Evolutionary conservation across 2,113 vertebrate genomes (phyloP).

Genomic region (Cynopterus brachyotis): DNA sequence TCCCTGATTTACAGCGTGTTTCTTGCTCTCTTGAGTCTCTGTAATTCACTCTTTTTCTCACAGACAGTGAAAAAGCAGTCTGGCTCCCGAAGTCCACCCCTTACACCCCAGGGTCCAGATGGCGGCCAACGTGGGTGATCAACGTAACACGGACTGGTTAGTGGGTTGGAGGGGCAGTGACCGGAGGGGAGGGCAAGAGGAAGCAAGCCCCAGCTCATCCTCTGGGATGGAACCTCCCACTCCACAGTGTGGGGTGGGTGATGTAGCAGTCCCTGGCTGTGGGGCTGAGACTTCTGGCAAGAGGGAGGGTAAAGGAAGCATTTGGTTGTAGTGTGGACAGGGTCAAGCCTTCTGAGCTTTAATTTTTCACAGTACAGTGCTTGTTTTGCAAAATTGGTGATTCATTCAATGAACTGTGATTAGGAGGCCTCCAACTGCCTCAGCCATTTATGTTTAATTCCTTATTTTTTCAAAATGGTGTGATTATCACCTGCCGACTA

Average conservation of each 20-base stretch:
- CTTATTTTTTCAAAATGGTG: background rate
- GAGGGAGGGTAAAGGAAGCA: no score
- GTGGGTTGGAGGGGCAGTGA: background rate
- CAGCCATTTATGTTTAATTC: background rate
- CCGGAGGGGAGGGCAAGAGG: background rate
- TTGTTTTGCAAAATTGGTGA: background rate
- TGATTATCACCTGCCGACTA: background rate
- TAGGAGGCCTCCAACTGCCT: background rate
- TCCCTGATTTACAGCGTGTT: background rate
- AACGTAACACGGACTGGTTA: slow-evolving; percentile 79
- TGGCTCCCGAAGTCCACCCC: slow-evolving; percentile 63
- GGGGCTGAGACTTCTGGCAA: background rate
- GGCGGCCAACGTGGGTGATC: slow-evolving; percentile 82
- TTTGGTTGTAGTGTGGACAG: no score
- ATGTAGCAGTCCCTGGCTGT: accelerated
- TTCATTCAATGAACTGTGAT: accelerated
- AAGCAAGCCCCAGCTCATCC: background rate
- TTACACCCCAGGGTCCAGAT: slow-evolving; percentile 69
- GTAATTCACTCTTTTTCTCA: background rate
- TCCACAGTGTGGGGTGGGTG: no score
- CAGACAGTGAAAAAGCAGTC: slow-evolving; percentile 51
- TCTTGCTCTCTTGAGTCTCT: background rate
- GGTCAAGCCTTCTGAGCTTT: background rate
- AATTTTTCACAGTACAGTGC: accelerated
- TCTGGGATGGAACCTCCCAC: background rate